Conservation (phyloP, 2,113 vertebrate genomes). For the Ivindomyrus marchei region DNA sequence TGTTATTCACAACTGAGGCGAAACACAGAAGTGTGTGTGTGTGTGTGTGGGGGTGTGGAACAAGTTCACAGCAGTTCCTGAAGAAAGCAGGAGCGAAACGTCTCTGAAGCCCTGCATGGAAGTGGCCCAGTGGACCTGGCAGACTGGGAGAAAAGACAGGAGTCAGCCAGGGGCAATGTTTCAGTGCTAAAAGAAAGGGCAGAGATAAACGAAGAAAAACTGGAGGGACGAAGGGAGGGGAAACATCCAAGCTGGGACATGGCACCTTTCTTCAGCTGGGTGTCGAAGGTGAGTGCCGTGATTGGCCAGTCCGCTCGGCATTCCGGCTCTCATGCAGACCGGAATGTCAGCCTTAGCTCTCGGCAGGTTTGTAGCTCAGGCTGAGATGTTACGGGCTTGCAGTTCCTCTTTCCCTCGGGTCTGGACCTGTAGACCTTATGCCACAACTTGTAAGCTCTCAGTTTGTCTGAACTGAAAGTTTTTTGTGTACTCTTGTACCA, state of each 20-base stretch:
- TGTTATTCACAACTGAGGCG: slow-evolving; percentile 21
- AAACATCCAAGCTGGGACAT: slow-evolving; percentile 48
- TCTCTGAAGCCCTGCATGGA: neutral
- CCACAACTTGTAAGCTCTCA: neutral
- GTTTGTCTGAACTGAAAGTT: neutral
- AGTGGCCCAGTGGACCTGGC: neutral
- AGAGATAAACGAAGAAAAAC: neutral
- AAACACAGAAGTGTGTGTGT: slow-evolving; percentile 2
- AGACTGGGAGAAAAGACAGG: neutral
- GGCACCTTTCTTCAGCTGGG: slow-evolving; percentile 77
- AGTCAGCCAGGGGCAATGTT: neutral
- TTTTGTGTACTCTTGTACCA: neutral
- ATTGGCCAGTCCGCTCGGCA: neutral
- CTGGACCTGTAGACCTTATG: neutral
- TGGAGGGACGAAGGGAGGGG: slow-evolving; percentile 18
- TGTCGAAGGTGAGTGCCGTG: slow-evolving; percentile 67
- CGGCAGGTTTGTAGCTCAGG: neutral
- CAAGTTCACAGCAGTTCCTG: slow-evolving; percentile 7
- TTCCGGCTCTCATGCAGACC: neutral
- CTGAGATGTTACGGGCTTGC: neutral
- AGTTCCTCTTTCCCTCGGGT: neutral
- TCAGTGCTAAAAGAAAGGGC: neutral
- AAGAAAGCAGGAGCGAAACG: slow-evolving; percentile 1
- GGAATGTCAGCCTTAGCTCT: neutral
- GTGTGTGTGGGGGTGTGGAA: slow-evolving; percentile 9